Base-by-base conservation (phyloP, 2,797 vertebrate species). In the Acanthurus tractus region DNA sequence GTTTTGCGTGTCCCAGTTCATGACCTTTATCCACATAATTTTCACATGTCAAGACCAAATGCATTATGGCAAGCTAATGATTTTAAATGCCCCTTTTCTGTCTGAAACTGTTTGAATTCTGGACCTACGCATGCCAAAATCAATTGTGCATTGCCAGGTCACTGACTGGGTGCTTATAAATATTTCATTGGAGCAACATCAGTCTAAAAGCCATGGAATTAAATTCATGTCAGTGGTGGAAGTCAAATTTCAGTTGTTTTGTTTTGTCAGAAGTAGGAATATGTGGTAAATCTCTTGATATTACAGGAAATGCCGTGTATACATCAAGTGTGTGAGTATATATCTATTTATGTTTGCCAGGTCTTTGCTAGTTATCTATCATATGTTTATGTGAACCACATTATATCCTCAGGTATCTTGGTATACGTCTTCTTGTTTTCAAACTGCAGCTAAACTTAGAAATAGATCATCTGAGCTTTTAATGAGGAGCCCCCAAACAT, bases 161-260 rank as follows among this genome's bases (percentile, higher is more conserved):
- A 52, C 49, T 69, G 45, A 48, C n/a, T 36, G n/a, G 8, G 6
- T 48, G 14, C 22, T 42, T 6, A 22, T 66, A 13, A n/a, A 23
- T 23, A 29, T 44, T n/a, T 53, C 6, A n/a, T 38, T 44, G 52
- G 20, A 17, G 12, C 15, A 13, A 9, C 17, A 29, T 52, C 15
- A 29, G 20, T 52, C 3, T 17, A 13, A 36, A 63, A 55, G 8
- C 15, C 40, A 38, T 13, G 10, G 20, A 20, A 70, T 34, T 42
- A 53, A 40, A 48, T 68, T 40, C 29, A 49, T 48, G 34, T 58
- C 36, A 78, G n/a, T 36, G 49, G 52, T 44, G 36, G 54, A 36
- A 68, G 18, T 29, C 25, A 40, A n/a, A 49, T 23, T n/a, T 70
- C 20, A 0, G 25, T 48, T 40, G 17, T 50, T 70, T 38, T 1